Evolutionary conservation across 2,797 vertebrate species (phyloP).

Genomic region (Emys orbicularis): DNA sequence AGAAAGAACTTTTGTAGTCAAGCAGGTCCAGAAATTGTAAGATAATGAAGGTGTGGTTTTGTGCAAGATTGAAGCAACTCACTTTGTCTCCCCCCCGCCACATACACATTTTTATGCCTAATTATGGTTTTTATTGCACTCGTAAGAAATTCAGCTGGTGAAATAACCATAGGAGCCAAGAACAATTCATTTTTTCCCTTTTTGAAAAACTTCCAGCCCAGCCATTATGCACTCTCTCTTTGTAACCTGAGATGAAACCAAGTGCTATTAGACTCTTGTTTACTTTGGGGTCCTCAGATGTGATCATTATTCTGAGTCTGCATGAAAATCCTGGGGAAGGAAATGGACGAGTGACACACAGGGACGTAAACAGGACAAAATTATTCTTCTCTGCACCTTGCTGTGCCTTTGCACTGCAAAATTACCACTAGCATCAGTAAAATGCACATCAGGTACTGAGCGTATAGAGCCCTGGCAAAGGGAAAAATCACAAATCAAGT

Average conservation of each 20-base stretch:
- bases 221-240: background rate
- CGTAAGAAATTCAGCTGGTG: conserved; percentile 69
- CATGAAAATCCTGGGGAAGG: background rate
- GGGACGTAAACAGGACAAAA: conserved; percentile 25
- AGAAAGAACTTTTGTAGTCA: conserved; percentile 20
- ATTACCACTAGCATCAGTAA: conserved; percentile 51
- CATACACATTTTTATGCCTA: conserved; percentile 62
- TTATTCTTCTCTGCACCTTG: conserved; percentile 1
- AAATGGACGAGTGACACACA: background rate
- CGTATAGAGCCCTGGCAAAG: background rate
- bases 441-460: conserved; percentile 59
- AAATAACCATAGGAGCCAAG: conserved; percentile 48
- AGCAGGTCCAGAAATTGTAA: conserved; percentile 29
- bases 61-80: conserved; percentile 51
- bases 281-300: background rate
- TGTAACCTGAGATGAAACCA: conserved; percentile 16
- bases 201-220: conserved; percentile 40
- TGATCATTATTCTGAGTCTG: conserved; percentile 13
- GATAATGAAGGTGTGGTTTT: conserved; percentile 48
- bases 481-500: conserved; percentile 44
- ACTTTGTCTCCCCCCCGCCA: conserved; percentile 40
- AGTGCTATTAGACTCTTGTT: background rate
- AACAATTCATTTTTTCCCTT: conserved; percentile 55
- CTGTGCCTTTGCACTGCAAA: conserved; percentile 22
- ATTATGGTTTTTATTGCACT: conserved; percentile 74